Conservation (phyloP, 2,113 vertebrate species). For the Nothoprocta pentlandii region DNA sequence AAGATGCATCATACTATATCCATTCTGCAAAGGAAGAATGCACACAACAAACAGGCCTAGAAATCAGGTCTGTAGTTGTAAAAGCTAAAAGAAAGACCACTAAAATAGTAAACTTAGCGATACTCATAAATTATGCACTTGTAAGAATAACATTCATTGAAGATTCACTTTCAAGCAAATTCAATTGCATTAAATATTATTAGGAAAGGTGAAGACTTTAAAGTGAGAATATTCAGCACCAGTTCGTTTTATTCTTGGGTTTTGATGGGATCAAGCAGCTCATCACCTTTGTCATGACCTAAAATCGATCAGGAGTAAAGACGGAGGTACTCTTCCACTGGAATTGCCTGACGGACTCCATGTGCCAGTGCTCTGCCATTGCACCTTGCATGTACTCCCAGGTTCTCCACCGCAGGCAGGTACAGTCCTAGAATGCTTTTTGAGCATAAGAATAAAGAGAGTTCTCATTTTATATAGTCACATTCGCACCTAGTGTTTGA, state of each 20-base stretch:
- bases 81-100: background rate
- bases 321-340: background rate
- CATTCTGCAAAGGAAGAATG: background rate
- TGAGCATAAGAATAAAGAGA: background rate
- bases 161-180: background rate
- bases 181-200: background rate
- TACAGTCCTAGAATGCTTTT: background rate
- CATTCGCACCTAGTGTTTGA: fast-evolving
- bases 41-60: background rate
- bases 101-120: background rate
- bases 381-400: fast-evolving
- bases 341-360: background rate
- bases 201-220: background rate
- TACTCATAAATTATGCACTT: background rate
- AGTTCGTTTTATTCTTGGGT: background rate
- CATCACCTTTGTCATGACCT: background rate
- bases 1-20: background rate
- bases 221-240: fast-evolving
- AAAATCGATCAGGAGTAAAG: background rate
- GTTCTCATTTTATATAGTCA: fast-evolving
- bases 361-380: background rate
- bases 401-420: background rate
- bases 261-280: background rate
- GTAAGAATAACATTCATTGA: background rate
- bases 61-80: background rate